phyloP scores from a whole-genome alignment of 1,140 invertebrate genomes.

The Brachionus sp. region DNA sequence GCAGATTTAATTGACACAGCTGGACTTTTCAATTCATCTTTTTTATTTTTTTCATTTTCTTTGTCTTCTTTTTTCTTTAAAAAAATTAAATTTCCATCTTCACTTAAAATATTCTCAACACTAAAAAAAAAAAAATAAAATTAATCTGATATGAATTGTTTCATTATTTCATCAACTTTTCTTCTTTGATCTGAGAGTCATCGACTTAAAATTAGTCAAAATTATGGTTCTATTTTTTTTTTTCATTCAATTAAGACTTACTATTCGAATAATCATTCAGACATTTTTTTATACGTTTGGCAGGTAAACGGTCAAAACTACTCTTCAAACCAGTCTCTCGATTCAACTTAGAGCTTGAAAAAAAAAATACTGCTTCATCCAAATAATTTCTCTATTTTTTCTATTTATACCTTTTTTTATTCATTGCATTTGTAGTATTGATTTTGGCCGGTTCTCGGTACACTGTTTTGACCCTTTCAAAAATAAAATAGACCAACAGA shows the following conservation, averaged over 20 bases:
- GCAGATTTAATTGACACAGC: not conserved
- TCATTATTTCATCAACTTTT: not conserved
- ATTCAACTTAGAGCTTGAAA: not conserved
- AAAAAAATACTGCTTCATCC: not conserved
- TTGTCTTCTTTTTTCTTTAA: not conserved
- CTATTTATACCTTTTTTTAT: not conserved
- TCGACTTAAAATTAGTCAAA: not conserved
- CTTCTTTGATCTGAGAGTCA: not conserved
- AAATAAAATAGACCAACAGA: not conserved
- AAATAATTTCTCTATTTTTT: not conserved
- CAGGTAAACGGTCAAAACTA: not conserved
- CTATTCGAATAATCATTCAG: not conserved
- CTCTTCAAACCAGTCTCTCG: not conserved
- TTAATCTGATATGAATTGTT: not conserved
- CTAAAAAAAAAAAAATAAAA: not conserved
- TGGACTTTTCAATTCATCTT: not conserved
- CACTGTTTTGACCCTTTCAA: conserved; percentile 14
- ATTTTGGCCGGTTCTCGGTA: conserved; percentile 30
- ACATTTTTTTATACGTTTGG: not conserved
- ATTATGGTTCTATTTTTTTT: not conserved
- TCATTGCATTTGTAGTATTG: not conserved
- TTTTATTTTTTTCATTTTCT: not conserved
- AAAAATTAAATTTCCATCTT: conserved; percentile 27
- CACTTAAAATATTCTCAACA: not conserved
- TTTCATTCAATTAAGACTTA: not conserved